Base-by-base conservation (phyloP, 2,888 invertebrate species). In the Heptascelio sp. region DNA sequence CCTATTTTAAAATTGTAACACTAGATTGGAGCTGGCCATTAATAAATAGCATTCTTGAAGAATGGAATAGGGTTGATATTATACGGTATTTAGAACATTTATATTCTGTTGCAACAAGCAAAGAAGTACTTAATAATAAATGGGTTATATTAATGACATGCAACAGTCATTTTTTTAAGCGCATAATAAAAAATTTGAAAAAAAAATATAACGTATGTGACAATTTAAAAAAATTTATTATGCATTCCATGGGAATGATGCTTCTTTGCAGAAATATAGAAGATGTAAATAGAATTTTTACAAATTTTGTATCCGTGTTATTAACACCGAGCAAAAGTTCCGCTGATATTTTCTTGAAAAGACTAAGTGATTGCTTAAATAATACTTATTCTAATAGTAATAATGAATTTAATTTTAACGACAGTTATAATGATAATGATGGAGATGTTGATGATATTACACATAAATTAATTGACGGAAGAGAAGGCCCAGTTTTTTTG, bases 1-100 rank as follows among this genome's bases (percentile, higher is more conserved):
- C 60, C 19, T 60, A 15, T 23, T 60, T 40, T 43, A 23, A 60
- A 19, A 13, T 60, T 21, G n/a, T 60, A 4, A 3, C 4, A 15
- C 23, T 40, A 4, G 60, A 60, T 17, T 40, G 40, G 60, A 60
- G 60, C 40, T 60, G 40, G 60, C 40, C 40, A 1, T 43, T 60
- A 11, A 40, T 60, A 5, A 59, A 59, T 34, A 8, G 8, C 8
- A 21, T 49, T 17, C 19, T 49, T 3, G 19, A 49, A 49, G 11
- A 11, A 6, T 49, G 13, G 13, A 49, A 49, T 49, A 11, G 19
- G 4, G 19, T 13, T 8, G 11, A 49, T 21, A 49, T 49, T 21
- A 11, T 49, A 3, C 4, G 19, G 2, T 49, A 49, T 49, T 49
- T 49, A 17, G 19, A 49, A 3, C 8, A 49, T 2, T 2, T 49